Conservation (phyloP, 2,888 invertebrate species). For the Baccha elongata region DNA sequence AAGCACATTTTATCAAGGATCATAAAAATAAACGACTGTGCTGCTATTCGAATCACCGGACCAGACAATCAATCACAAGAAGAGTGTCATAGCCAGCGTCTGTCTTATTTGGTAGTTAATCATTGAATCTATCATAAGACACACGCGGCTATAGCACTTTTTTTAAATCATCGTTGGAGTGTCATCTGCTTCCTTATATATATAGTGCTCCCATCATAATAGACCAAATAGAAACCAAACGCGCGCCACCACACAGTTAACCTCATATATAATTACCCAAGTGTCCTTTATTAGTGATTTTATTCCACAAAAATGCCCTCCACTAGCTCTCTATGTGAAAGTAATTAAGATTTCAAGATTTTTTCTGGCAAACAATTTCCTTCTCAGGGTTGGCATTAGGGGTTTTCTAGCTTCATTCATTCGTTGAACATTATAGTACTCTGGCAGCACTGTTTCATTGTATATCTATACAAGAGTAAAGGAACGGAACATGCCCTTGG, state of each 20-base stretch:
- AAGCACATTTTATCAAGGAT: slow-evolving; percentile 33
- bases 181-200: background rate
- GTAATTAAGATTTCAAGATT: slow-evolving; percentile 61
- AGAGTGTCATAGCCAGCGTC: slow-evolving; percentile 83
- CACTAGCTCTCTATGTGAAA: slow-evolving; percentile 49
- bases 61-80: slow-evolving; percentile 64
- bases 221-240: background rate
- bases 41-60: slow-evolving; percentile 14
- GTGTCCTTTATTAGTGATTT: slow-evolving; percentile 57
- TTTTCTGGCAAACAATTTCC: slow-evolving; percentile 53
- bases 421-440: slow-evolving; percentile 11
- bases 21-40: no score
- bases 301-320: slow-evolving; percentile 54
- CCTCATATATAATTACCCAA: slow-evolving; percentile 44
- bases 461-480: background rate
- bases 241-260: slow-evolving; percentile 9
- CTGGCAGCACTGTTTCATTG: background rate
- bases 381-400: slow-evolving; percentile 18
- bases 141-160: slow-evolving; percentile 85
- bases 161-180: slow-evolving; percentile 65
- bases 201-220: no score
- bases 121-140: slow-evolving; percentile 85
- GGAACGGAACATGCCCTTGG: slow-evolving; percentile 47
- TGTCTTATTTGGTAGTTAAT: slow-evolving; percentile 86
- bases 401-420: slow-evolving; percentile 30